Percentiles rank a stretch among this genome's conserved stretches.
Evolutionary conservation across 2,888 invertebrate species (phyloP).

Genomic region (Cynaeus angustus): DNA sequence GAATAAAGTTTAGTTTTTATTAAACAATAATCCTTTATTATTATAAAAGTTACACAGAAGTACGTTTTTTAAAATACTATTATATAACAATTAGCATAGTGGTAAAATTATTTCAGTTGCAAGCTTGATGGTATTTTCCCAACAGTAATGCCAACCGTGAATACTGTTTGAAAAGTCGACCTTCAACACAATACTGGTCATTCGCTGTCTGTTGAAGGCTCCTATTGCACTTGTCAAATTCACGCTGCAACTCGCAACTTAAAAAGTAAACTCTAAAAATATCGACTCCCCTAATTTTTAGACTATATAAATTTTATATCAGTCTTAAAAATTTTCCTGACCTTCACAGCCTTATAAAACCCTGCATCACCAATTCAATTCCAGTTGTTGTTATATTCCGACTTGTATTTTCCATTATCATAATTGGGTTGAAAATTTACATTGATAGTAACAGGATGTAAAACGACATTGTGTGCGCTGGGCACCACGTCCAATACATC

Average conservation of each 20-base stretch:
- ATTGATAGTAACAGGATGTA: conserved; percentile 92
- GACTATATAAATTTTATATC: conserved; percentile 57
- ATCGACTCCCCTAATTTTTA: conserved; percentile 55
- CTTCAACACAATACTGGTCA: conserved; percentile 38
- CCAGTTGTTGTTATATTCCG: conserved; percentile 53
- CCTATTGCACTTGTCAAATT: conserved; percentile 34
- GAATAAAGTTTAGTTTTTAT: conserved; percentile 61
- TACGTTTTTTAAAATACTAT: conserved; percentile 48
- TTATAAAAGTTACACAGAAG: conserved; percentile 50
- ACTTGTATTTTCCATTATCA: conserved; percentile 57
- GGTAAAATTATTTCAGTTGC: conserved; percentile 40
- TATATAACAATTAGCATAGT: conserved; percentile 34
- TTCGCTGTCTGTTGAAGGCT: conserved; percentile 21
- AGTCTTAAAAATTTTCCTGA: conserved; percentile 66
- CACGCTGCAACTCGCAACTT: conserved; percentile 32
- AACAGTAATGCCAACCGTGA: conserved; percentile 37
- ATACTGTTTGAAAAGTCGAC: conserved; percentile 34
- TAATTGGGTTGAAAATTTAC: conserved; percentile 80
- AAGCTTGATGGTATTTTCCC: conserved; percentile 16
- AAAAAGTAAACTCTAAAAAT: conserved; percentile 44
- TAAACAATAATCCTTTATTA: conserved; percentile 46
- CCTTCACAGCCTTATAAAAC: conserved; percentile 64
- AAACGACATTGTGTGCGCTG: conserved; percentile 75
- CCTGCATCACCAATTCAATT: conserved; percentile 38
- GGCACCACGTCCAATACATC: conserved; percentile 76